These are phyloP conservation scores for Dynastes grantii DNA, from an alignment of 2,888 invertebrate genomes.

Conservation along the genomic window DNA sequence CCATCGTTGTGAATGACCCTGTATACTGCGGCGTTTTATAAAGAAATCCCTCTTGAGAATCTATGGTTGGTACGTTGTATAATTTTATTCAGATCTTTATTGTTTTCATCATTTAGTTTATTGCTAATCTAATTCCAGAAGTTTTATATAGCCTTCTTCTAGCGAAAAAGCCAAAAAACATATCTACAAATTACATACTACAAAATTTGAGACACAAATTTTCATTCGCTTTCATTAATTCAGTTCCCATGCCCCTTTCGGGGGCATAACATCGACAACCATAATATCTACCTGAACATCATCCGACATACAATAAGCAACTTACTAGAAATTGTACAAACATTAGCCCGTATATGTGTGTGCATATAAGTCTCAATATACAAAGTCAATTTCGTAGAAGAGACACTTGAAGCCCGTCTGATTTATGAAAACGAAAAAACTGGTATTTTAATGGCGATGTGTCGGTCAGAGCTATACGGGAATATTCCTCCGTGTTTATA, in stretches of 20 bases:
- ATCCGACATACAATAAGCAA: background rate
- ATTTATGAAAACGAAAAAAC: slow-evolving; percentile 23
- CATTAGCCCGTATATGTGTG: background rate
- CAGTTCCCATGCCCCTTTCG: slow-evolving; percentile 2
- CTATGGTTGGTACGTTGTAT: too few species aligned
- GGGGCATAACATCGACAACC: background rate
- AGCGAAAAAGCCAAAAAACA: too few species aligned
- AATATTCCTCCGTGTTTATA: background rate
- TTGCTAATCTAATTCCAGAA: too few species aligned
- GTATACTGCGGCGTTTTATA: too few species aligned
- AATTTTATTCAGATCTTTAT: too few species aligned
- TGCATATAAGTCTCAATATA: background rate
- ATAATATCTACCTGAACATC: slow-evolving; percentile 5
- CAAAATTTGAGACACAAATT: background rate
- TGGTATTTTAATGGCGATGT: slow-evolving; percentile 33
- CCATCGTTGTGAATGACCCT: too few species aligned
- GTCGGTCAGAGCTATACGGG: slow-evolving; percentile 1
- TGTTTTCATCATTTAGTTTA: too few species aligned
- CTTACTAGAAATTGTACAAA: slow-evolving; percentile 14
- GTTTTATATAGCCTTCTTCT: too few species aligned
- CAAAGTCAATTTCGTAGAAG: slow-evolving; percentile 41
- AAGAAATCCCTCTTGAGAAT: too few species aligned
- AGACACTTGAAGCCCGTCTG: slow-evolving; percentile 30
- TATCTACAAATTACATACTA: too few species aligned
- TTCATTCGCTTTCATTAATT: background rate